Percentiles rank a stretch among this genome's conserved stretches.
phyloP scores from a whole-genome alignment of 2,113 vertebrate species.

The Ceuthmochares aereus region DNA sequence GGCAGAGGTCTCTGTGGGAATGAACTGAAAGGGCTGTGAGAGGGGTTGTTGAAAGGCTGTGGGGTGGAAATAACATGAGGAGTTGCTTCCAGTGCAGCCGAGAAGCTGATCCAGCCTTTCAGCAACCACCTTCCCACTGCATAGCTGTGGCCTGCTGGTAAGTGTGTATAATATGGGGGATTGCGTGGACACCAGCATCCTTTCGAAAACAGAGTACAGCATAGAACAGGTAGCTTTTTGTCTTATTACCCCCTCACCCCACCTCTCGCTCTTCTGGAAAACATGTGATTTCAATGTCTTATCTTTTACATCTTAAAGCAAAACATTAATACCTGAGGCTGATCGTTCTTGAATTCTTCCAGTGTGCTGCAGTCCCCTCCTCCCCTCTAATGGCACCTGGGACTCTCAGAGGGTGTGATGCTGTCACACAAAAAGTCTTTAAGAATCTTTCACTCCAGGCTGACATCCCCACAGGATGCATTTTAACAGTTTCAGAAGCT shows the following conservation, averaged over 20 bases:
- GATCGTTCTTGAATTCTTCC: constrained; percentile 59
- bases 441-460: constrained; percentile 48
- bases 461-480: constrained; percentile 48
- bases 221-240: neutral
- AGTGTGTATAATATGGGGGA: fast-evolving
- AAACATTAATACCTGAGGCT: constrained; percentile 64
- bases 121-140: fast-evolving
- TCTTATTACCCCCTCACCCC: neutral
- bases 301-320: constrained; percentile 56
- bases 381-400: constrained; percentile 48
- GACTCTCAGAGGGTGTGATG: constrained; percentile 61
- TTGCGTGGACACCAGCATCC: neutral
- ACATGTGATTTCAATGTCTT: neutral
- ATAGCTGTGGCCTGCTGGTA: fast-evolving
- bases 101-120: neutral
- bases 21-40: neutral
- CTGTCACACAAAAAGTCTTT: constrained; percentile 70
- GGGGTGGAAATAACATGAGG: neutral
- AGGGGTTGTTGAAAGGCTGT: neutral
- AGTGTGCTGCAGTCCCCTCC: constrained; percentile 3
- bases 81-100: neutral
- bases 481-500: constrained; percentile 60
- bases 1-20: neutral
- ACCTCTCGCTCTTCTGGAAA: neutral
- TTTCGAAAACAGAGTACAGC: neutral